Percentiles rank a stretch among this genome's conserved stretches.
These are phyloP conservation scores for Atractosteus spatula DNA, from an alignment of 2,113 vertebrate genomes.

Conservation along the genomic window DNA sequence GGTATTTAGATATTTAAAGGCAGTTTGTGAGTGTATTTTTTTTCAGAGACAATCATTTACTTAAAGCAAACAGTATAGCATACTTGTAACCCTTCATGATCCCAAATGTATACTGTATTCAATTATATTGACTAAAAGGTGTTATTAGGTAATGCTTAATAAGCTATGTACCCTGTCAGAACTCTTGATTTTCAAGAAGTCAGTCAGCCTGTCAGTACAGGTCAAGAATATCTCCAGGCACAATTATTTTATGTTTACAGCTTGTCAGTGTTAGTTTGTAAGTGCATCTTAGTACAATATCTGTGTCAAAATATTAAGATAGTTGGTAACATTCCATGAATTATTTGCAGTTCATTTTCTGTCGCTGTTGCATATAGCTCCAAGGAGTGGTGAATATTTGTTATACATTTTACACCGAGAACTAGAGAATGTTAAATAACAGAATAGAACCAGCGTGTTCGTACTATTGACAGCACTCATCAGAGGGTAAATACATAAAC, in stretches of 20 bases:
- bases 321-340: not conserved
- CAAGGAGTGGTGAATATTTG: not conserved
- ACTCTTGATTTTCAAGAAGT: not conserved
- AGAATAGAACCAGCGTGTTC: not conserved
- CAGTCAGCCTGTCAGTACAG: not conserved
- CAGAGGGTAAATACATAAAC: not conserved
- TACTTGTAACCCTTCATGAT: no score
- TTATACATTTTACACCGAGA: not conserved
- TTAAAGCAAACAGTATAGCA: no score
- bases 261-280: not conserved
- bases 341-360: constrained; percentile 1
- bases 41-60: no score
- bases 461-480: not conserved
- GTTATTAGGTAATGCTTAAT: not conserved
- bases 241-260: not conserved
- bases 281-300: not conserved
- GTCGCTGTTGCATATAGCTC: not conserved
- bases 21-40: no score
- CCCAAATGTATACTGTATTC: no score
- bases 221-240: not conserved
- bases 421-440: not conserved
- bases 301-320: not conserved
- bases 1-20: no score
- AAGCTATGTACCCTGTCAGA: not conserved
- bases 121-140: no score